A percentile compares a stretch with the other conserved stretches of the same genome.
Conservation (phyloP, 2,888 invertebrate species). For the Drosophila austrosaltans region DNA sequence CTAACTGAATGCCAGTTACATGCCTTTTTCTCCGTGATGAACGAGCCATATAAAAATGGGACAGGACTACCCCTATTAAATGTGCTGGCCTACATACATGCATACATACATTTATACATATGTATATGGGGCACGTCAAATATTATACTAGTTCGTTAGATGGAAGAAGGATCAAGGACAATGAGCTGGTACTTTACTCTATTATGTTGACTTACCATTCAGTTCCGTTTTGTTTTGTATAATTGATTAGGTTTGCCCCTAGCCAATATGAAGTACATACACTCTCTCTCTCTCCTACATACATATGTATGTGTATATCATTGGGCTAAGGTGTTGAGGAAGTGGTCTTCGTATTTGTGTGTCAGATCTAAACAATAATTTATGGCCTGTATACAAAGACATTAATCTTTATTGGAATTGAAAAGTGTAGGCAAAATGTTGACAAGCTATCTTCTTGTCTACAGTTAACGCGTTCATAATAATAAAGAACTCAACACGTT, state of each 20-base stretch:
- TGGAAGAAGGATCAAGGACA: slow-evolving; percentile 46
- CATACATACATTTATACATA: background rate
- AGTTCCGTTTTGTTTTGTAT: slow-evolving; percentile 52
- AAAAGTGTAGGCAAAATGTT: slow-evolving; percentile 63
- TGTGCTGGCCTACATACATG: too few species aligned
- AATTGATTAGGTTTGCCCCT: slow-evolving; percentile 73
- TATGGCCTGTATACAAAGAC: slow-evolving; percentile 74
- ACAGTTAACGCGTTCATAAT: slow-evolving; percentile 4
- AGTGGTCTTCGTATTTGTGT: slow-evolving; percentile 25
- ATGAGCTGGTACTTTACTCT: slow-evolving; percentile 45
- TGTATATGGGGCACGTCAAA: background rate
- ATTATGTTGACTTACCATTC: slow-evolving; percentile 76
- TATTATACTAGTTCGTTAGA: slow-evolving; percentile 38
- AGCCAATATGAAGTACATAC: slow-evolving; percentile 50
- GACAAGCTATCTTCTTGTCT: slow-evolving; percentile 9
- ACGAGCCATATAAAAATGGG: slow-evolving; percentile 38
- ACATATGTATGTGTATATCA: background rate
- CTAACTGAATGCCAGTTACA: background rate
- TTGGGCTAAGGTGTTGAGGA: slow-evolving; percentile 14
- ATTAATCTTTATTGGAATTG: slow-evolving; percentile 78
- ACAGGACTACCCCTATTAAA: background rate
- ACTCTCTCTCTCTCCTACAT: slow-evolving; percentile 27
- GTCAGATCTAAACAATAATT: slow-evolving; percentile 65
- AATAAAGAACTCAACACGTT: slow-evolving; percentile 6
- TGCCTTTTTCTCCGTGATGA: slow-evolving; percentile 45